Conservation (phyloP, 2,797 vertebrate genomes). For the Halcyon badia region DNA sequence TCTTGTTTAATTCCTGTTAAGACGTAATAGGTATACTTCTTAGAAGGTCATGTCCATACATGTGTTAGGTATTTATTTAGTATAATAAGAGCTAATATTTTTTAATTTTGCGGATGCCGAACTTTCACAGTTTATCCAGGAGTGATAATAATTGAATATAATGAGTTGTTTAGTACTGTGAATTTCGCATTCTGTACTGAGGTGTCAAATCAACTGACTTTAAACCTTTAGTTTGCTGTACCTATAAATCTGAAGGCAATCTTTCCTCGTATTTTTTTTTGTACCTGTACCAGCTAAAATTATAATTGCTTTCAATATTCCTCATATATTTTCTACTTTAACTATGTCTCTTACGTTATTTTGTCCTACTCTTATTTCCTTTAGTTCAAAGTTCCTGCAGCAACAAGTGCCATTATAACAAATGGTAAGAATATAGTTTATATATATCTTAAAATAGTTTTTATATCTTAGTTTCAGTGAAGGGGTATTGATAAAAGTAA, state of each 20-base stretch:
- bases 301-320: not conserved
- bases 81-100: not conserved
- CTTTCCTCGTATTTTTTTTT: not conserved
- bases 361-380: conserved; percentile 19
- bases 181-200: not conserved
- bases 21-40: not conserved
- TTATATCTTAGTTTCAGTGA: not conserved
- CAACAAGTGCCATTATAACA: conserved; percentile 97
- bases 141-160: not conserved
- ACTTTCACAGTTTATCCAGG: not conserved
- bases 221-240: not conserved
- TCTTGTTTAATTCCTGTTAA: not conserved
- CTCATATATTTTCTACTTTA: not conserved
- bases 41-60: not conserved
- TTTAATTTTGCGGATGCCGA: not conserved
- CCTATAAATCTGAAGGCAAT: not conserved
- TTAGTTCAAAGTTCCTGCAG: conserved; percentile 97
- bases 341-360: not conserved
- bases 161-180: not conserved
- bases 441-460: not conserved
- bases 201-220: not conserved
- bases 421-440: conserved; percentile 88
- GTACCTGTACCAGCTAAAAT: not conserved
- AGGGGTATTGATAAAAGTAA: not conserved
- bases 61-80: not conserved